A percentile compares a stretch with the other conserved stretches of the same genome.
Evolutionary conservation across 2,113 vertebrate genomes (phyloP).

Genomic region (Pseudolaguvia tuberculata): DNA sequence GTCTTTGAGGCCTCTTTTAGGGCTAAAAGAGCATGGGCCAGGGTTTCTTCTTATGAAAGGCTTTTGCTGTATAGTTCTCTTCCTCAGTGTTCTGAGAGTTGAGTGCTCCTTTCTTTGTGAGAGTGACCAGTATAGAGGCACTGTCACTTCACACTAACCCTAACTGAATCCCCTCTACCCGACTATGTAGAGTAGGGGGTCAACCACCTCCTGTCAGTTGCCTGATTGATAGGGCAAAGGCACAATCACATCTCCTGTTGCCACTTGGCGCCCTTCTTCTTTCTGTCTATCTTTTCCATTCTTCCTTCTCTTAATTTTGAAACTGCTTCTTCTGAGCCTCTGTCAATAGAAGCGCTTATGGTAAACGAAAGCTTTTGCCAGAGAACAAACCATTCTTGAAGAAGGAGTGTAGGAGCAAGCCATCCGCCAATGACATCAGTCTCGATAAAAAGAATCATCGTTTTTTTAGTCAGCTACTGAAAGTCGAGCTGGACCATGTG

Average conservation of each 20-base stretch:
- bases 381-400: constrained; percentile 16
- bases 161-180: constrained; percentile 11
- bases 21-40: constrained; percentile 15
- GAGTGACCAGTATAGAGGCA: constrained; percentile 28
- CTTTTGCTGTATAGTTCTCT: constrained; percentile 31
- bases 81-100: constrained; percentile 30
- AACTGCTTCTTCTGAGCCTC: constrained; percentile 43
- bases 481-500: constrained; percentile 26
- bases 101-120: constrained; percentile 37
- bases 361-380: constrained; percentile 27
- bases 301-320: constrained; percentile 18
- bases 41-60: constrained; percentile 36
- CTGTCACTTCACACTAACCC: constrained; percentile 40
- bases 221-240: constrained; percentile 43
- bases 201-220: constrained; percentile 32
- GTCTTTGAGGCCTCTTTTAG: constrained; percentile 34
- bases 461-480: constrained; percentile 40
- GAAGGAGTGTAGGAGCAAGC: constrained; percentile 18
- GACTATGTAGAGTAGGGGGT: constrained; percentile 10
- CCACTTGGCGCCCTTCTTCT: constrained; percentile 26
- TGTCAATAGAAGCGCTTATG: constrained; percentile 37
- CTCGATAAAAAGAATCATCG: constrained; percentile 25
- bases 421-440: constrained; percentile 2
- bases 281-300: constrained; percentile 22
- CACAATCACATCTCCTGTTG: constrained; percentile 34